phyloP scores from a whole-genome alignment of 1,140 invertebrate genomes.

The Bradynema listronoti region DNA sequence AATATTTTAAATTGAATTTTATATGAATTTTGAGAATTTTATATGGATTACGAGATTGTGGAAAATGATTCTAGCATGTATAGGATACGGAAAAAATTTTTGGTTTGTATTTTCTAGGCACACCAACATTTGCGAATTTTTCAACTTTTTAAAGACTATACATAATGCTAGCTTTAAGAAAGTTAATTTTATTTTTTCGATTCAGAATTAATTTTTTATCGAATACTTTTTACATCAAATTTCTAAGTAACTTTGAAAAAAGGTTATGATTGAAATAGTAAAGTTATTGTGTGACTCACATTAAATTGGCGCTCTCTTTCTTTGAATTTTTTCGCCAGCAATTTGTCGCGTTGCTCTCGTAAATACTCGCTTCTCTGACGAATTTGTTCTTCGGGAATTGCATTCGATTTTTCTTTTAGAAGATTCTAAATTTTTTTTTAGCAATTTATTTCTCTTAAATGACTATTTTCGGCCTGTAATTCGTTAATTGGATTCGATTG shows the following conservation, averaged over 20 bases:
- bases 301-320: slow-evolving; percentile 38
- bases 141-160: too few relatives aligned
- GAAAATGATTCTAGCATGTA: too few relatives aligned
- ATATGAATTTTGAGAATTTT: too few relatives aligned
- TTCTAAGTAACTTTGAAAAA: slow-evolving; percentile 1
- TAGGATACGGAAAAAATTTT: too few relatives aligned
- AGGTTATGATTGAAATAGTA: slow-evolving; percentile 5
- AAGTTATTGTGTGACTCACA: not conserved
- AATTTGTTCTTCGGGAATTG: slow-evolving; percentile 26
- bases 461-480: too few relatives aligned
- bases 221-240: not conserved
- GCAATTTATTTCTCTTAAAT: too few relatives aligned
- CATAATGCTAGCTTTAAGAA: not conserved
- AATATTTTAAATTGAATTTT: too few relatives aligned
- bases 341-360: slow-evolving; percentile 35
- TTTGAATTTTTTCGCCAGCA: slow-evolving; percentile 32
- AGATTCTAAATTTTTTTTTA: slow-evolving; percentile 29
- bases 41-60: too few relatives aligned
- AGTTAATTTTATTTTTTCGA: not conserved
- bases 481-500: too few relatives aligned
- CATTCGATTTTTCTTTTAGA: slow-evolving; percentile 23
- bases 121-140: too few relatives aligned
- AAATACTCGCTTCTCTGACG: slow-evolving; percentile 24
- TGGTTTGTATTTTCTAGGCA: too few relatives aligned
- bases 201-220: not conserved